phyloP scores from a whole-genome alignment of 2,888 invertebrate species.

The Drosophila ochracea region DNA sequence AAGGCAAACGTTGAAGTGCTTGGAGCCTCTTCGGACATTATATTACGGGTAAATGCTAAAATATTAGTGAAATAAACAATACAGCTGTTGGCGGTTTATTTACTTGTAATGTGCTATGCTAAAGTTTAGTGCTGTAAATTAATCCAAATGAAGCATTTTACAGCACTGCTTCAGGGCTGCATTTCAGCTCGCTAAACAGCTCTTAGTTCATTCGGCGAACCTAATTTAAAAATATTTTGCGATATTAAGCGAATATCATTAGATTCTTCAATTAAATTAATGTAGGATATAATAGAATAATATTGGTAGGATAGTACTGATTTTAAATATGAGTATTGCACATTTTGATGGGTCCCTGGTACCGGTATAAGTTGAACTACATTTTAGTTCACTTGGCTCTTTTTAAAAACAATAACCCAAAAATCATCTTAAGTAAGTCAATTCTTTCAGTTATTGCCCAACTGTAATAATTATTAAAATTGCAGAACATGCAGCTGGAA shows the following conservation, averaged over 20 bases:
- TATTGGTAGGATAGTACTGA: neutral
- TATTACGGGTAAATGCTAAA: neutral
- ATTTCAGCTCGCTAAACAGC: neutral
- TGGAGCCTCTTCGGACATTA: conserved; percentile 75
- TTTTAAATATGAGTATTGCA: neutral
- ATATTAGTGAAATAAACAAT: neutral
- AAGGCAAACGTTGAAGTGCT: conserved; percentile 85
- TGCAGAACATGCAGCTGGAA: conserved; percentile 71
- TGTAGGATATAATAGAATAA: neutral
- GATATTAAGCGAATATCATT: neutral
- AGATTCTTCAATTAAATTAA: neutral
- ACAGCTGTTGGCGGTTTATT: conserved; percentile 26
- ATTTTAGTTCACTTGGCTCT: conserved; percentile 2
- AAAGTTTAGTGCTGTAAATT: neutral
- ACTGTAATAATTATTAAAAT: neutral
- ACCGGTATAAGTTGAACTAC: conserved; percentile 3
- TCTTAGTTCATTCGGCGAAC: neutral
- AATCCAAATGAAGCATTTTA: neutral
- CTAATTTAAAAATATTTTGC: neutral
- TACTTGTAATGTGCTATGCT: conserved; percentile 2
- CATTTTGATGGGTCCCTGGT: conserved; percentile 7
- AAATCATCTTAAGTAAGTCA: conserved; percentile 1
- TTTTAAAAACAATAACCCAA: neutral
- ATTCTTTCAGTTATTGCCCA: neutral
- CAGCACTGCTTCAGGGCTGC: conserved; percentile 40